Base-by-base conservation (phyloP, 1,140 invertebrate genomes). In the Eriosoma lanigerum region DNA sequence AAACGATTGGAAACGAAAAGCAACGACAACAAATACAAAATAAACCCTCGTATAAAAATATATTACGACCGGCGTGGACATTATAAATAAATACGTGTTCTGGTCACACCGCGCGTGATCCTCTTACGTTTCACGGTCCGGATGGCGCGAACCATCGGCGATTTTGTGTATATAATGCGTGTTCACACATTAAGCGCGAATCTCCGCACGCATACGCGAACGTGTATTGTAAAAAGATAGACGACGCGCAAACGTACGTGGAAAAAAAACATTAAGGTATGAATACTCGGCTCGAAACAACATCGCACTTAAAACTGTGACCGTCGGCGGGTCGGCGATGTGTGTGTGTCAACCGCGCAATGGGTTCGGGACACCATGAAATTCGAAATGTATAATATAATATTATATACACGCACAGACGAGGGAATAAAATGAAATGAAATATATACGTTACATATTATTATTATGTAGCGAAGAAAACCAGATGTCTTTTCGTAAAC, bases 311-410 rank as follows among this genome's bases (percentile, higher is more conserved):
- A 21, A 2, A 24, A 46, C 12, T 21, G 44, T 19, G 62, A 0
- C 13, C 56, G 56, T 29, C 60, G 50, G 50, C 19, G 50, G n/a
- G 52, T 1, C 4, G n/a, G 52, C n/a, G 52, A n/a, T n/a, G 52
- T 21, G 52, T 56, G 17, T 3, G 19, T n/a, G n/a, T 56, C n/a
- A n/a, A 0, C 52, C 52, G 38, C 44, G 73, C 73, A 78, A 78
- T 78, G 17, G 75, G 56, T 52, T 78, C 75, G 56, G 56, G 75
- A 78, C 32, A 78, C 75, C 75, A 62, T 78, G 75, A 78, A 78
- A 78, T 78, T 78, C 21, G 32, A 32, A 78, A 78, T 60, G 48
- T 29, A 19, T 19, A 10, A n/a, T 6, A 48, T 48, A 4, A 48
- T 48, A 48, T 48, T 13, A 10, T 48, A 12, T 15, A 48, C 13